These are phyloP conservation scores for Montipora capricornis DNA, from an alignment of 64 coral and sea anemone species.

Conservation along the genomic window DNA sequence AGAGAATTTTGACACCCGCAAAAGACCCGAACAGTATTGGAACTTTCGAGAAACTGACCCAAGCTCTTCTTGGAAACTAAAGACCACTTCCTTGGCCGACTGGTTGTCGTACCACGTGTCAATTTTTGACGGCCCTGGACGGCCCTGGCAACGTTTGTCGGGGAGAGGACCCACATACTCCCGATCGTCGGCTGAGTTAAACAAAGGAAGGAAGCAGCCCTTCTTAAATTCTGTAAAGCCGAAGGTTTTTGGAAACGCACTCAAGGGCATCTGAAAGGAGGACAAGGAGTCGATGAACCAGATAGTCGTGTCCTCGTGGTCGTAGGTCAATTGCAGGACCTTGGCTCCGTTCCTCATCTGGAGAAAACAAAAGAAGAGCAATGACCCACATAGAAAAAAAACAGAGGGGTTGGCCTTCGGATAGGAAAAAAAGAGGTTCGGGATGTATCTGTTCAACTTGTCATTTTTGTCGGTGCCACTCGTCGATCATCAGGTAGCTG, in stretches of 20 bases:
- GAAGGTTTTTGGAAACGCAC: slow-evolving; percentile 44
- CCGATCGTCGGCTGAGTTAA: slow-evolving; percentile 17
- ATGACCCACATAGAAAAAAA: too few relatives aligned
- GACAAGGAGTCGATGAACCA: slow-evolving; percentile 40
- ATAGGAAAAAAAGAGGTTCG: too few relatives aligned
- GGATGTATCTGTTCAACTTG: too few relatives aligned
- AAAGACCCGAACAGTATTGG: too few relatives aligned
- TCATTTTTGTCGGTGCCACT: too few relatives aligned
- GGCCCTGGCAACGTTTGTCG: neutral
- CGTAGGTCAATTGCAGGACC: neutral
- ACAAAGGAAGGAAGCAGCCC: neutral
- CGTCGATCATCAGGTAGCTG: too few relatives aligned
- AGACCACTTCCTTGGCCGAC: neutral
- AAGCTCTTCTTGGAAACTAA: neutral
- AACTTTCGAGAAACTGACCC: too few relatives aligned
- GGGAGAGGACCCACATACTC: slow-evolving; percentile 26
- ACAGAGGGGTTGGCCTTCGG: too few relatives aligned
- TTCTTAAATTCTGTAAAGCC: slow-evolving; percentile 30
- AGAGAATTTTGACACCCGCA: too few relatives aligned
- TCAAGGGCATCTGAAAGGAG: slow-evolving; percentile 38
- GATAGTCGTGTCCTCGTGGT: neutral
- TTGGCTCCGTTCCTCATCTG: slow-evolving; percentile 47
- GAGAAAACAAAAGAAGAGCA: too few relatives aligned
- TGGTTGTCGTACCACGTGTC: slow-evolving; percentile 22
- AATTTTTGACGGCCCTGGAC: neutral